A percentile compares a stretch with the other conserved stretches of the same genome.
phyloP scores from a whole-genome alignment of 2,797 vertebrate species.

The Aselliscus stoliczkanus region DNA sequence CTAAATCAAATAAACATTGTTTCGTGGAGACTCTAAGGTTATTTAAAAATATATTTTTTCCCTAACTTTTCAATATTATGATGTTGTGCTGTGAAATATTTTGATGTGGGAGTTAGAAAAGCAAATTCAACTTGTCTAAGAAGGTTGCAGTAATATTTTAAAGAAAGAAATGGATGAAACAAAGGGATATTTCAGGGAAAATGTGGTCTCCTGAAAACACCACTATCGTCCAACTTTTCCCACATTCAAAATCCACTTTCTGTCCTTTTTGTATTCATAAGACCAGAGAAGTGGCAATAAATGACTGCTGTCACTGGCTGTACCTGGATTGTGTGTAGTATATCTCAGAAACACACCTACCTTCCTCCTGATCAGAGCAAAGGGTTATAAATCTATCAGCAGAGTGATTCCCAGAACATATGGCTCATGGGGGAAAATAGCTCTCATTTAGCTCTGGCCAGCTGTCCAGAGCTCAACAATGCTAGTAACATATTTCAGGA shows the following conservation, averaged over 20 bases:
- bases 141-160: conserved; percentile 13
- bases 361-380: conserved; percentile 37
- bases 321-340: not conserved
- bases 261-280: conserved; percentile 25
- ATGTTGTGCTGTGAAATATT: not conserved
- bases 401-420: conserved; percentile 53
- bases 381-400: conserved; percentile 58
- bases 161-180: conserved; percentile 10
- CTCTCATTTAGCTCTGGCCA: conserved; percentile 53
- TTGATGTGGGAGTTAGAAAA: conserved; percentile 15
- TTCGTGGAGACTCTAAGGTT: not conserved
- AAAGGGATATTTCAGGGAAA: not conserved
- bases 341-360: conserved; percentile 41
- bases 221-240: not conserved
- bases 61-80: not conserved
- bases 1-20: conserved; percentile 15
- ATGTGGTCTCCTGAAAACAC: not conserved
- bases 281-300: not conserved
- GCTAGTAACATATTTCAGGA: conserved; percentile 41
- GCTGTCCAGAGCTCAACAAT: conserved; percentile 50
- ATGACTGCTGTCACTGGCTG: not conserved
- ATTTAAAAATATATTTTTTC: conserved; percentile 2
- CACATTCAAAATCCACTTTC: not conserved
- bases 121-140: conserved; percentile 27
- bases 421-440: conserved; percentile 23